Conservation (phyloP, 1,140 invertebrate species). For the Zaprionus tsacasi region DNA sequence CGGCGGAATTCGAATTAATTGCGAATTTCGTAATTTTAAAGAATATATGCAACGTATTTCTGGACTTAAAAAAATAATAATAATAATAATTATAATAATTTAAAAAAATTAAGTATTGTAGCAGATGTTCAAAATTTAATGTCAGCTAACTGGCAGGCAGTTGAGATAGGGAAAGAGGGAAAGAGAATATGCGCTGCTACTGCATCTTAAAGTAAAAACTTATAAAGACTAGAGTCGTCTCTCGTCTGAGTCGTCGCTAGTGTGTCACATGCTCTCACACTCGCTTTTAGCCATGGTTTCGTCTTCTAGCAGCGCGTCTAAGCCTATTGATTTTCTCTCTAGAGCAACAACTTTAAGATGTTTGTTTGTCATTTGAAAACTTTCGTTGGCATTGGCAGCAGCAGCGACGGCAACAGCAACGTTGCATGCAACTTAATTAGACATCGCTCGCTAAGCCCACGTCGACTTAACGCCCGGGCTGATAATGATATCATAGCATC, state of each 20-base stretch:
- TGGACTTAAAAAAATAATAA: no score
- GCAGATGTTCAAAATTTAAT: not conserved
- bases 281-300: not conserved
- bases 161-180: no score
- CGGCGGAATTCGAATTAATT: constrained; percentile 20
- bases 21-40: constrained; percentile 1
- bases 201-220: constrained; percentile 25
- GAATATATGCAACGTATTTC: no score
- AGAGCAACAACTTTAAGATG: constrained; percentile 4
- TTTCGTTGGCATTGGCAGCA: constrained; percentile 14
- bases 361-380: constrained; percentile 12
- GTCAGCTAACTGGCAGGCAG: not conserved
- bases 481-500: not conserved
- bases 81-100: no score
- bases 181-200: no score
- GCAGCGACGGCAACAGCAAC: not conserved
- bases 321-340: constrained; percentile 21
- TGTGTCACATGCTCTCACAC: not conserved
- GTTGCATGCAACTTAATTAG: not conserved
- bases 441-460: not conserved
- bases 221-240: constrained; percentile 18
- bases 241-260: not conserved
- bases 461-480: not conserved
- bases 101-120: not conserved
- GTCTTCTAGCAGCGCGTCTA: not conserved